These are phyloP conservation scores for Hemibagrus wyckioides DNA, from an alignment of 2,113 vertebrate species.

Conservation along the genomic window DNA sequence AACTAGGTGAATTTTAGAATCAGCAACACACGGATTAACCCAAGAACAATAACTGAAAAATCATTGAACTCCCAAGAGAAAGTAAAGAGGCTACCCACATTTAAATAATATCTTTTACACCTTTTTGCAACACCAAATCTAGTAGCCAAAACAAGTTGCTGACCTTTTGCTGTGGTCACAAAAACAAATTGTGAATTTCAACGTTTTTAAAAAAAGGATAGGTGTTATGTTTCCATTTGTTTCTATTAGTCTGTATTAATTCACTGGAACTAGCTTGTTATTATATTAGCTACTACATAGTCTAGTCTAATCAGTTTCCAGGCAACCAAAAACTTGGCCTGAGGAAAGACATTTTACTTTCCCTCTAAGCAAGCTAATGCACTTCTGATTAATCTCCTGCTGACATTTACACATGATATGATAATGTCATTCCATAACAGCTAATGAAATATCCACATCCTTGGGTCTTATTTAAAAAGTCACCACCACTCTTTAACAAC, in stretches of 20 bases:
- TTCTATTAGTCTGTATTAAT: background rate
- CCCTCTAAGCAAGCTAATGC: background rate
- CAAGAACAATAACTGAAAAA: background rate
- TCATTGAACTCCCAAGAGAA: background rate
- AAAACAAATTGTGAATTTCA: background rate
- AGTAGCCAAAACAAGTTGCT: background rate
- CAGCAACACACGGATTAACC: background rate
- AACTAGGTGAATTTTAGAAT: background rate
- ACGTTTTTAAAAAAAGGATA: background rate
- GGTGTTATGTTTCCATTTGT: background rate
- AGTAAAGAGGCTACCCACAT: background rate
- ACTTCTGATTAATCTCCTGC: background rate
- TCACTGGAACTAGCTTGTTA: background rate
- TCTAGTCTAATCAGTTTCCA: background rate
- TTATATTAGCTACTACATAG: background rate
- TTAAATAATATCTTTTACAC: background rate
- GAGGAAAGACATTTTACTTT: background rate
- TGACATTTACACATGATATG: background rate
- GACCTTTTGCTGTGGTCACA: background rate
- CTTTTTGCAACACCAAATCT: background rate
- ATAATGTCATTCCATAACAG: background rate
- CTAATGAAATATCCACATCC: conserved; percentile 1
- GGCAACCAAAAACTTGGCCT: background rate
- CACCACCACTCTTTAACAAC: background rate
- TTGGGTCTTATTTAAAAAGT: background rate